Conservation (phyloP, 2,797 vertebrate genomes). For the Acomys russatus region DNA sequence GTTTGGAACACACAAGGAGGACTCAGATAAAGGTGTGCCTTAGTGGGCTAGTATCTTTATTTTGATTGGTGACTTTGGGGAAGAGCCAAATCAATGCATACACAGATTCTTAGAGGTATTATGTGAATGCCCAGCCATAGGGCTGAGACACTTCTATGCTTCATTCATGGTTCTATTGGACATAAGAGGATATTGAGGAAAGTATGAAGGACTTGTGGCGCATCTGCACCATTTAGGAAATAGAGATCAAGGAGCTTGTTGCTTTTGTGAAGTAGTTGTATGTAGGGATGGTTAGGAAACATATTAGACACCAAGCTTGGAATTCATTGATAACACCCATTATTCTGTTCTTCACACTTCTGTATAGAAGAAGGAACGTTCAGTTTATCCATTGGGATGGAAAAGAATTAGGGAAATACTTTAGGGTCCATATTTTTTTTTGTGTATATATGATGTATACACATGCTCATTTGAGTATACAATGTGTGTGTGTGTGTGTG, state of each 20-base stretch:
- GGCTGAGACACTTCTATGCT: not conserved
- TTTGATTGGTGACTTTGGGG: not conserved
- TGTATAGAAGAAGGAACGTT: not conserved
- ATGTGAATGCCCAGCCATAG: not conserved
- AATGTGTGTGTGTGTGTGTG: not conserved
- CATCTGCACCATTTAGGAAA: not conserved
- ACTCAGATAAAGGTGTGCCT: not conserved
- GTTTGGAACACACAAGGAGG: constrained; percentile 38
- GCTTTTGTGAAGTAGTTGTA: not conserved
- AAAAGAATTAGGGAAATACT: not conserved
- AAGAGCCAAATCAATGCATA: not conserved
- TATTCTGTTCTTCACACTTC: not conserved
- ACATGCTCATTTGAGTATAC: not conserved
- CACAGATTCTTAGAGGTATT: not conserved
- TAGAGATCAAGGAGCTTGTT: not conserved
- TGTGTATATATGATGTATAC: not conserved
- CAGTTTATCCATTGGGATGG: not conserved
- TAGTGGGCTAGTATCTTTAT: not conserved
- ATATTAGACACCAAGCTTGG: not conserved
- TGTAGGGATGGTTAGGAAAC: not conserved
- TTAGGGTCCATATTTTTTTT: not conserved
- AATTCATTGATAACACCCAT: not conserved
- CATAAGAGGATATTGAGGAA: constrained; percentile 7
- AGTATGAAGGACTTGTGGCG: not conserved
- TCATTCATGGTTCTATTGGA: not conserved